Percentiles rank a stretch among this genome's conserved stretches.
Evolutionary conservation across 2,888 invertebrate species (phyloP).

Genomic region (Dicyrtomina minuta): DNA sequence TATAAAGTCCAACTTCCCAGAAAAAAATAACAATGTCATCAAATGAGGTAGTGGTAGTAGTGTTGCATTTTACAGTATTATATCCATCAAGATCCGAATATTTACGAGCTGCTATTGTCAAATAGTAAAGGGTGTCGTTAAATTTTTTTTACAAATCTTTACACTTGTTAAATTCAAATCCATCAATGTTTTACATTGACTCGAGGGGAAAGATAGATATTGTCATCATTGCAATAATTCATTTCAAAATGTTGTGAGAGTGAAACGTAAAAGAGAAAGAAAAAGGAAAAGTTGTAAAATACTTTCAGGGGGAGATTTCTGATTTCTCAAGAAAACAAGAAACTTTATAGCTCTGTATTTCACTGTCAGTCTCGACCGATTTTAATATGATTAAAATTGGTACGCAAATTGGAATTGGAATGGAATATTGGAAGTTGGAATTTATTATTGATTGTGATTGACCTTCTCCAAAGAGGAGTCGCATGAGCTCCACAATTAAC

Average conservation of each 20-base stretch:
- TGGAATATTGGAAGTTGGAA: slow-evolving; percentile 32
- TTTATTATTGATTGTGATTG: slow-evolving; percentile 32
- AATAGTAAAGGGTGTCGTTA: too few relatives aligned
- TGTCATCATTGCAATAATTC: background rate
- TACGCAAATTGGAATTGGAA: slow-evolving; percentile 17
- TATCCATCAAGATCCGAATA: too few relatives aligned
- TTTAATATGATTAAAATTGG: slow-evolving; percentile 6
- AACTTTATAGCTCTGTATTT: too few relatives aligned
- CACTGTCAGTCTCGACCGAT: too few relatives aligned
- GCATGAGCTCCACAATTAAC: slow-evolving; percentile 64
- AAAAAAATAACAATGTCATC: background rate
- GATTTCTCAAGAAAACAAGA: too few relatives aligned
- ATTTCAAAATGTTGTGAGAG: background rate
- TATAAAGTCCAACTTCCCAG: slow-evolving; percentile 36
- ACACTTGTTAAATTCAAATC: background rate
- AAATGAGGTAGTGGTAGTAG: background rate
- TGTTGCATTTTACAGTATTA: too few relatives aligned
- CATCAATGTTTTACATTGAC: too few relatives aligned
- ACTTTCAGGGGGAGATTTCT: too few relatives aligned
- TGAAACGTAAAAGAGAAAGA: background rate
- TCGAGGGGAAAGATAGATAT: too few relatives aligned
- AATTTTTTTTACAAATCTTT: too few relatives aligned
- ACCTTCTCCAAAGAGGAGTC: slow-evolving; percentile 62
- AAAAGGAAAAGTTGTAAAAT: background rate
- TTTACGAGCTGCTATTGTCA: too few relatives aligned